These are phyloP conservation scores for Procavia capensis DNA, from an alignment of 2,113 vertebrate species.

Conservation along the genomic window DNA sequence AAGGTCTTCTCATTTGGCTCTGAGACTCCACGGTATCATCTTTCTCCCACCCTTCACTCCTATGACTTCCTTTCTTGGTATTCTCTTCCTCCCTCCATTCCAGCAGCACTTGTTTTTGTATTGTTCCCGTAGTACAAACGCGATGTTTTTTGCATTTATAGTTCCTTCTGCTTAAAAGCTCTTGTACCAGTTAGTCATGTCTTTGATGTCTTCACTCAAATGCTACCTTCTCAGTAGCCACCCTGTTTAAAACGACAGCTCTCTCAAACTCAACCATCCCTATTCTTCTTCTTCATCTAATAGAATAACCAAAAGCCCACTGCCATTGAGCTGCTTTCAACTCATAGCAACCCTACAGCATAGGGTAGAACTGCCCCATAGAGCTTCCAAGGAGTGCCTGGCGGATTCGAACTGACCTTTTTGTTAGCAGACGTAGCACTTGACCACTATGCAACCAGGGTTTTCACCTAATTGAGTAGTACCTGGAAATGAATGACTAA, in stretches of 20 bases:
- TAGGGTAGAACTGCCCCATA: too few relatives aligned
- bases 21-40: accelerated
- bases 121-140: neutral
- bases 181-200: neutral
- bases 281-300: neutral
- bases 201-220: neutral
- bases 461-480: too few relatives aligned
- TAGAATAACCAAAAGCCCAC: too few relatives aligned
- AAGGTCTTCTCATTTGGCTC: neutral
- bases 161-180: neutral
- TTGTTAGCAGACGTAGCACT: too few relatives aligned
- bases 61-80: too few relatives aligned
- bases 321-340: too few relatives aligned
- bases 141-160: neutral
- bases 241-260: neutral
- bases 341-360: too few relatives aligned
- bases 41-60: neutral
- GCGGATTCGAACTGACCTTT: too few relatives aligned
- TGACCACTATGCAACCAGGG: too few relatives aligned
- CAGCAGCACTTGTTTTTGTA: neutral
- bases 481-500: neutral
- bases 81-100: neutral
- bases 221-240: neutral
- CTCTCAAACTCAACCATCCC: neutral
- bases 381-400: too few relatives aligned